phyloP scores from a whole-genome alignment of 1,140 invertebrate genomes.

The Heterodera carotae region DNA sequence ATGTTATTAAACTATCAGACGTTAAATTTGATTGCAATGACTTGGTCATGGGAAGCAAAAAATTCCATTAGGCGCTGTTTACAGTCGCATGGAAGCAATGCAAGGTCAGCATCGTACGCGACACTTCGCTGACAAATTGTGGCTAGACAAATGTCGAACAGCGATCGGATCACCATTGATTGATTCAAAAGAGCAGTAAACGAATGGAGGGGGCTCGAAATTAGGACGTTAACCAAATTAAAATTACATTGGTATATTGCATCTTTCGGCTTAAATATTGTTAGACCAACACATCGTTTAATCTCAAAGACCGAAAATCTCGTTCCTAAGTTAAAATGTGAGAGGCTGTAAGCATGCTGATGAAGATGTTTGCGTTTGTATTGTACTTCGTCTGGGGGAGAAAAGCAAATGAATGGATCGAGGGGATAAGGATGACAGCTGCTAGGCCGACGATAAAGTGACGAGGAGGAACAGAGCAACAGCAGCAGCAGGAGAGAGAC shows the following conservation, averaged over 20 bases:
- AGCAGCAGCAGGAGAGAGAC: no score
- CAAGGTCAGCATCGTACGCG: conserved; percentile 43
- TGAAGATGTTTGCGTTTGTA: background rate
- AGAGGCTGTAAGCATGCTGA: background rate
- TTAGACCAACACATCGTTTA: no score
- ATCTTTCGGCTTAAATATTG: no score
- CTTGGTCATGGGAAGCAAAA: conserved; percentile 62
- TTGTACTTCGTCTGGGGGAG: conserved; percentile 9
- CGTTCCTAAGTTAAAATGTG: background rate
- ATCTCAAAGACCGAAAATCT: background rate
- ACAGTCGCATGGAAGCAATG: conserved; percentile 56
- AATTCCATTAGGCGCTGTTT: conserved; percentile 60
- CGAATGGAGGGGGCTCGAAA: no score
- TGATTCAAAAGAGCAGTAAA: no score
- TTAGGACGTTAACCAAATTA: no score
- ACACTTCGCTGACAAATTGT: conserved; percentile 55
- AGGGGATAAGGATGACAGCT: conserved; percentile 9
- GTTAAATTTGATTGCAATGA: conserved; percentile 32
- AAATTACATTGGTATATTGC: no score
- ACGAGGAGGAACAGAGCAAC: no score
- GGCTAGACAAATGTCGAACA: conserved; percentile 62
- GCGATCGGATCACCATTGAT: conserved; percentile 54
- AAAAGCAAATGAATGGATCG: background rate
- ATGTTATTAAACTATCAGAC: conserved; percentile 8
- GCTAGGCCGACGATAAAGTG: background rate